Percentiles rank a stretch among this genome's conserved stretches.
phyloP scores from a whole-genome alignment of 1,140 invertebrate species.

The Alviniconcha marisindica region DNA sequence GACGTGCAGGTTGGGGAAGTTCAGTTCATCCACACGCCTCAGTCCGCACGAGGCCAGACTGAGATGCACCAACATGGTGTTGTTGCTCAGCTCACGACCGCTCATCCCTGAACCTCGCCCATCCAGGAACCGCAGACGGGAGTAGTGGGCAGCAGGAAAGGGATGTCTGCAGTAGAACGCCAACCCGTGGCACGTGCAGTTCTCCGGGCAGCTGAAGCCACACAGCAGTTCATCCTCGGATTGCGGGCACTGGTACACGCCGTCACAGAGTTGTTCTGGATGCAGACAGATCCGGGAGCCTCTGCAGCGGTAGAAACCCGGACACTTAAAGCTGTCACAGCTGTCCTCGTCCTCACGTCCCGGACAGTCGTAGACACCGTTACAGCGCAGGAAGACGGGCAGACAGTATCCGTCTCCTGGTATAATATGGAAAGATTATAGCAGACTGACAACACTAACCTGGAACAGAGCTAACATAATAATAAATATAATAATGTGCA shows the following conservation, averaged over 20 bases:
- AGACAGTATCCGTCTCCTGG: conserved; percentile 2
- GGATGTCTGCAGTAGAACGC: conserved; percentile 21
- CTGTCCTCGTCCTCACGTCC: conserved; percentile 12
- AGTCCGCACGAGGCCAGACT: conserved; percentile 11
- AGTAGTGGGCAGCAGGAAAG: not conserved
- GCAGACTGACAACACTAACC: too few species aligned
- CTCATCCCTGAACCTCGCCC: not conserved
- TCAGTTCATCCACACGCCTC: not conserved
- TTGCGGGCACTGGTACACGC: conserved; percentile 37
- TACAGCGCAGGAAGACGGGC: conserved; percentile 21
- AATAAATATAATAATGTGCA: too few species aligned
- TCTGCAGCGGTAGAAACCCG: conserved; percentile 38
- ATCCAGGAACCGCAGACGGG: conserved; percentile 21
- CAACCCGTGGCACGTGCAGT: conserved; percentile 36
- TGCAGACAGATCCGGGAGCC: conserved; percentile 17
- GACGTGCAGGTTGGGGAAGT: conserved; percentile 18
- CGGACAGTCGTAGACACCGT: conserved; percentile 34
- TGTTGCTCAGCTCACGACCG: not conserved
- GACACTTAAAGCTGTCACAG: conserved; percentile 29
- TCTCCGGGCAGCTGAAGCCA: conserved; percentile 29
- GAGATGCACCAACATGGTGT: conserved; percentile 29
- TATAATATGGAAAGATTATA: too few species aligned
- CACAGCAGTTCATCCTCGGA: conserved; percentile 43
- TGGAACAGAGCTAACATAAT: too few species aligned
- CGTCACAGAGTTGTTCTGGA: conserved; percentile 33